These are phyloP conservation scores for Spea bombifrons DNA, from an alignment of 2,113 vertebrate species.

Conservation along the genomic window DNA sequence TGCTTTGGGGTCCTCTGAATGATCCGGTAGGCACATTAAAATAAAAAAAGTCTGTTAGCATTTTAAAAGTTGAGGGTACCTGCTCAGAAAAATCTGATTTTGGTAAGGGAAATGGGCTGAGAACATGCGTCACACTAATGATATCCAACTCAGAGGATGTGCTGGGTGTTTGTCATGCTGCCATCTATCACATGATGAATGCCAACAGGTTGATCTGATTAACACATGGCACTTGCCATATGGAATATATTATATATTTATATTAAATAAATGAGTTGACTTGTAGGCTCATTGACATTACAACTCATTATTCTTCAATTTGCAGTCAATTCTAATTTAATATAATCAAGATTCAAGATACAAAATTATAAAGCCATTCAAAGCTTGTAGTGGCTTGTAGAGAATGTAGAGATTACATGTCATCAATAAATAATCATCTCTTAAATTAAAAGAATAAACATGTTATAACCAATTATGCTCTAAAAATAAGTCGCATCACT, in stretches of 20 bases:
- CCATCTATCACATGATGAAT: slow-evolving; percentile 7
- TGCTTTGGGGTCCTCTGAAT: no score
- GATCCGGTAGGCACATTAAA: no score
- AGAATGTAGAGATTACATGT: no score
- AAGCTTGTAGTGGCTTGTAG: neutral
- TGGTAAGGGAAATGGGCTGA: no score
- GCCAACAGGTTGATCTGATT: slow-evolving; percentile 6
- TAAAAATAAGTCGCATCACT: neutral
- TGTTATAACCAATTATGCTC: neutral
- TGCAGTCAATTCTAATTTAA: slow-evolving; percentile 20
- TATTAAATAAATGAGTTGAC: slow-evolving; percentile 19
- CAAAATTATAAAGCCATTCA: neutral
- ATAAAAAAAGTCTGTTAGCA: no score
- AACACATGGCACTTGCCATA: slow-evolving; percentile 28
- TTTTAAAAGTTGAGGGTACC: no score
- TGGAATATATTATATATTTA: no score
- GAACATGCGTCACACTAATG: no score
- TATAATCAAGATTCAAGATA: slow-evolving; percentile 25
- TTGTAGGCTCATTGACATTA: slow-evolving; percentile 13
- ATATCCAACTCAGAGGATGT: neutral
- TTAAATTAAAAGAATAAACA: neutral
- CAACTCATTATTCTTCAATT: slow-evolving; percentile 14
- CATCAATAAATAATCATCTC: neutral
- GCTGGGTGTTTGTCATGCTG: neutral
- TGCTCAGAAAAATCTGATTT: no score